These are phyloP conservation scores for Tricholaema leucomelas DNA, from an alignment of 2,113 vertebrate genomes.

Conservation along the genomic window DNA sequence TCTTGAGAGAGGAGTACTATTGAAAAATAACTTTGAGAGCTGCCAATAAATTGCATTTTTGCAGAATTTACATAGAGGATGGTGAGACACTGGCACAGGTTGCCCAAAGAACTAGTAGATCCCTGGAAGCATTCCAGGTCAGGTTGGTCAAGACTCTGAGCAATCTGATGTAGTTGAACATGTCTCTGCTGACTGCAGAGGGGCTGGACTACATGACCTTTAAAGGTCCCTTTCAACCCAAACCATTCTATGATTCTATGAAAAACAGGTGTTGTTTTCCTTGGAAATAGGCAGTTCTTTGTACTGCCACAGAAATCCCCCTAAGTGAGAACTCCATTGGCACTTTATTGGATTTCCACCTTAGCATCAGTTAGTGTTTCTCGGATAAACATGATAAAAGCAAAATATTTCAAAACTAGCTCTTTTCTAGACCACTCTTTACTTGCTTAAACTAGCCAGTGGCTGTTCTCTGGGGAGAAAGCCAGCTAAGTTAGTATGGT, in stretches of 20 bases:
- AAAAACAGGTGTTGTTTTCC: not conserved
- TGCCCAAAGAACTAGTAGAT: not conserved
- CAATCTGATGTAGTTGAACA: not conserved
- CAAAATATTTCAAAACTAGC: constrained; percentile 1
- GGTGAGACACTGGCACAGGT: not conserved
- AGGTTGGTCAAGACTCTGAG: not conserved
- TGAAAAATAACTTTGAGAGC: not conserved
- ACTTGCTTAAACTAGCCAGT: not conserved
- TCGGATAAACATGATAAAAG: constrained; percentile 1
- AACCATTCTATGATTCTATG: not conserved
- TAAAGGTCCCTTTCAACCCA: not conserved
- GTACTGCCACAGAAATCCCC: not conserved
- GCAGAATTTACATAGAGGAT: not conserved
- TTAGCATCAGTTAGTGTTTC: not conserved
- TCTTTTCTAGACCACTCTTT: not conserved
- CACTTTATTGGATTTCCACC: not conserved
- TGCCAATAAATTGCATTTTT: not conserved
- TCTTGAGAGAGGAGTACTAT: not conserved
- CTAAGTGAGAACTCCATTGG: constrained; percentile 9
- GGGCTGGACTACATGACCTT: not conserved
- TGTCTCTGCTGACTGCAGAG: not conserved
- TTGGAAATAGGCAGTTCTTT: not conserved
- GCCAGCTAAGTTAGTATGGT: not conserved
- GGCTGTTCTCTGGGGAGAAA: not conserved
- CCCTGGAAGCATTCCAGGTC: not conserved